Base-by-base conservation (phyloP, 2,113 vertebrate species). In the Falcunculus frontatus region DNA sequence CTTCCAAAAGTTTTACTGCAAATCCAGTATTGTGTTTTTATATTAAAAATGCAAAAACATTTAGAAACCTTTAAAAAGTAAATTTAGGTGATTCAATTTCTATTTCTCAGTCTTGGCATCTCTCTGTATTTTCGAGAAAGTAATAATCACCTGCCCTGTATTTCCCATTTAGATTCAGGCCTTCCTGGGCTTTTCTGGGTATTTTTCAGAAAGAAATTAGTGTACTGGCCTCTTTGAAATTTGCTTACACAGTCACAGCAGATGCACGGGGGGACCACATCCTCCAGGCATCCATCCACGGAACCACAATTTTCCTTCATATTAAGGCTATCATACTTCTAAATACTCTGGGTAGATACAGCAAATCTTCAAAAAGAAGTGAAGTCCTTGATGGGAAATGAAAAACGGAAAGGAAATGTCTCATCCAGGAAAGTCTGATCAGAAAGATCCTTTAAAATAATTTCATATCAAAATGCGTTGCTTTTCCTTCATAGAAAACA, bases 201-300 rank as follows among this genome's bases (percentile, higher is more conserved):
- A n/a, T 57, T 80, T 75, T 70, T 56, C 44, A 84, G 42, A 39
- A 5, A 68, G 44, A 73, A 81, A 46, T n/a, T 11, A 6, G 0
- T 70, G 35, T 82, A 11, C 35, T 89, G 35, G 19, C 15, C 29
- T 64, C 47, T 91, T 65, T 55, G 69, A 82, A 89, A 87, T 89
- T 70, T 30, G 8, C 13, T 81, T 33, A 11, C 7, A 13, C 2
- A 30, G 10, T 59, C 47, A 72, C 11, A 93, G 39, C 22, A 67
- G 20, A 7, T 70, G 39, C 33, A 6, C 2, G 1, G 47, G 84
- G 35, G 47, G 29, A 63, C 76, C 42, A 13, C 0, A 0, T 70
- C 42, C 47, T 70, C 47, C 81, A 60, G 13, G 14, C 57, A 23
- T 70, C 13, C 17, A 19, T 37, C 50, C 87, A 22, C 77, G 57